phyloP scores from a whole-genome alignment of 2,888 invertebrate genomes.

The Eudemis profundana region DNA sequence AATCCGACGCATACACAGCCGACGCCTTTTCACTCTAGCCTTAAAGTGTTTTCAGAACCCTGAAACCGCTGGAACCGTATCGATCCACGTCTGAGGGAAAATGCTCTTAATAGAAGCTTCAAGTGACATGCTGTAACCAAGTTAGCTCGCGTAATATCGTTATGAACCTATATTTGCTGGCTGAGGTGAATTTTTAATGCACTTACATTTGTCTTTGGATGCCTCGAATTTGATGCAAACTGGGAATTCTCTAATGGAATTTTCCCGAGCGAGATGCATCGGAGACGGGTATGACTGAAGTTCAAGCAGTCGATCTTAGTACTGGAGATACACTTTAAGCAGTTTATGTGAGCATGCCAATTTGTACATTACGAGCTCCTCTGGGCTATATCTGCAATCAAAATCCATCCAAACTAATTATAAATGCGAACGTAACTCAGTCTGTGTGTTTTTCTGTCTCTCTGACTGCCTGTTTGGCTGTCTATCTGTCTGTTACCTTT shows the following conservation, averaged over 20 bases:
- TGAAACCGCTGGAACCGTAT: slow-evolving; percentile 17
- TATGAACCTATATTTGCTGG: slow-evolving; percentile 16
- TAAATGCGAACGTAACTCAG: too few relatives aligned
- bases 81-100: slow-evolving; percentile 35
- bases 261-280: not conserved
- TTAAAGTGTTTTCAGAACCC: not conserved
- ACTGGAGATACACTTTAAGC: not conserved
- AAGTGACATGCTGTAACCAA: slow-evolving; percentile 41
- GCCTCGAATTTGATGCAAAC: not conserved
- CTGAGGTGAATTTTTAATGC: slow-evolving; percentile 25
- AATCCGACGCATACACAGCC: too few relatives aligned
- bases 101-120: slow-evolving; percentile 39
- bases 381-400: too few relatives aligned
- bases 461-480: too few relatives aligned
- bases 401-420: too few relatives aligned
- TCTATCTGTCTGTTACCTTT: too few relatives aligned
- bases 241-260: slow-evolving; percentile 14
- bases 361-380: too few relatives aligned
- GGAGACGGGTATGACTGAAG: not conserved
- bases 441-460: too few relatives aligned
- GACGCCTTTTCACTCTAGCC: too few relatives aligned
- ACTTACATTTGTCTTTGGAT: slow-evolving; percentile 22
- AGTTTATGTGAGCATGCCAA: too few relatives aligned
- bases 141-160: not conserved
- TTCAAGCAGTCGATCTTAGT: not conserved